A percentile compares a stretch with the other conserved stretches of the same genome.
These are phyloP conservation scores for Calcarius lapponicus DNA, from an alignment of 2,797 vertebrate species.

Conservation along the genomic window DNA sequence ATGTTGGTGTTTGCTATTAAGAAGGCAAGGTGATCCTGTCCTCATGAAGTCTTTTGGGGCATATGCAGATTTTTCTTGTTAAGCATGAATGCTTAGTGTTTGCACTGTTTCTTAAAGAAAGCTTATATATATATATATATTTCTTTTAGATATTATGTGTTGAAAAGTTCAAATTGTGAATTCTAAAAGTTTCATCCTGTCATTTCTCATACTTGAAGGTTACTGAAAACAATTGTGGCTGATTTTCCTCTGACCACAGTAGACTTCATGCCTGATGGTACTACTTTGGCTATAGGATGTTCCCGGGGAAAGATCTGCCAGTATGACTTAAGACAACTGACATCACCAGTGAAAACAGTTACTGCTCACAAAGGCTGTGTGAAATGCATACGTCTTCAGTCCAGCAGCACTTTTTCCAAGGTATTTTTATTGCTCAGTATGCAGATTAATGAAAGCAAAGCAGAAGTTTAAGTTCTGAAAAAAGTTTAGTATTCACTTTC, in stretches of 20 bases:
- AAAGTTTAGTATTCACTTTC: not conserved
- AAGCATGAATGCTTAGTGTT: not conserved
- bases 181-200: not conserved
- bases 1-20: not conserved
- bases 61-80: not conserved
- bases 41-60: not conserved
- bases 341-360: slow-evolving; percentile 84
- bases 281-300: slow-evolving; percentile 89
- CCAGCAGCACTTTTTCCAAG: slow-evolving; percentile 72
- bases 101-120: not conserved
- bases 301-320: slow-evolving; percentile 92
- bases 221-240: slow-evolving; percentile 86
- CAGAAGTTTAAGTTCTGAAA: not conserved
- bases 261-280: slow-evolving; percentile 93
- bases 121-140: not conserved
- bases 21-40: not conserved
- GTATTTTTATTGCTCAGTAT: slow-evolving; percentile 43
- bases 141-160: not conserved
- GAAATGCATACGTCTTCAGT: slow-evolving; percentile 91
- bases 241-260: slow-evolving; percentile 92
- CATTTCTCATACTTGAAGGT: slow-evolving; percentile 70
- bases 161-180: not conserved
- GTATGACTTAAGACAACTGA: slow-evolving; percentile 95
- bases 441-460: not conserved
- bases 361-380: slow-evolving; percentile 92